phyloP scores from a whole-genome alignment of 2,113 vertebrate genomes.

The Hiodon tergisus region DNA sequence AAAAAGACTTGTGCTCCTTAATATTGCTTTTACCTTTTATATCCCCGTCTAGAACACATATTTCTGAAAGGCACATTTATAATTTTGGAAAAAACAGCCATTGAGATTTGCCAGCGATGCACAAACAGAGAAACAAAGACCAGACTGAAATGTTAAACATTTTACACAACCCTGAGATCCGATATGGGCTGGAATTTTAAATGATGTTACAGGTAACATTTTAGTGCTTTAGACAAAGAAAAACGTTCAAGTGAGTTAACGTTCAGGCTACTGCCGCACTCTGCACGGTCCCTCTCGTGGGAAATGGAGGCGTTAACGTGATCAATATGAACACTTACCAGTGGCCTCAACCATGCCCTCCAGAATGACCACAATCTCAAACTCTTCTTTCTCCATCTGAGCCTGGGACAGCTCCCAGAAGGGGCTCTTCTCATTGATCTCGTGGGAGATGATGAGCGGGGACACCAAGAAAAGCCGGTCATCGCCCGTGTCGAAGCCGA shows the following conservation, averaged over 20 bases:
- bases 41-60: no score
- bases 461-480: conserved; percentile 82
- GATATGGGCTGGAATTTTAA: background rate
- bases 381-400: conserved; percentile 70
- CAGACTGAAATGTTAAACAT: no score
- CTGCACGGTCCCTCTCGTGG: background rate
- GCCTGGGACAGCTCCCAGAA: conserved; percentile 77
- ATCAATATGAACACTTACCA: conserved; percentile 47
- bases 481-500: conserved; percentile 79
- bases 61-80: no score
- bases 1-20: no score
- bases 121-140: no score
- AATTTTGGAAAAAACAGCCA: no score
- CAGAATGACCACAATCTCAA: conserved; percentile 80
- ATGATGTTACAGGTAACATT: background rate
- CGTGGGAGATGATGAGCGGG: conserved; percentile 79
- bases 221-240: background rate
- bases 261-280: no score
- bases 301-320: background rate
- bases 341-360: conserved; percentile 86
- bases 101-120: no score
- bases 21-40: no score
- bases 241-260: no score
- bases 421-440: conserved; percentile 74
- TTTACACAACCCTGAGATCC: background rate